phyloP scores from a whole-genome alignment of 2,888 invertebrate species.

The Nasonovia ribisnigri region DNA sequence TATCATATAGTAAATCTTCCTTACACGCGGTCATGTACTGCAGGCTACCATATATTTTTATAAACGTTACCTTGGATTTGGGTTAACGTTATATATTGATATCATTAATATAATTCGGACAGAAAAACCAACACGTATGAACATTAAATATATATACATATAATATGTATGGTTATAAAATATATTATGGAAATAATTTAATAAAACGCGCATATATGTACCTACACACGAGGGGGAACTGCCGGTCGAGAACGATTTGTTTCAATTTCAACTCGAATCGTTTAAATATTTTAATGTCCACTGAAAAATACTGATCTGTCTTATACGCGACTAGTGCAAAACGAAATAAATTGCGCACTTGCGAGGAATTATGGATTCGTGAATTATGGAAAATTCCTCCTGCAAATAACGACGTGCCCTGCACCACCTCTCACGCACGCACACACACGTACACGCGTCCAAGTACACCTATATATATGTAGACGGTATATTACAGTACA shows the following conservation, averaged over 20 bases:
- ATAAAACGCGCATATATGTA: background rate
- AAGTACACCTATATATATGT: background rate
- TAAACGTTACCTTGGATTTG: conserved; percentile 31
- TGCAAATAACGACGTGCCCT: background rate
- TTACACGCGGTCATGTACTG: background rate
- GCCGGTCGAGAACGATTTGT: conserved; percentile 1
- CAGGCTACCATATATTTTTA: conserved; percentile 9
- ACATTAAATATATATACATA: background rate
- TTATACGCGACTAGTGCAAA: background rate
- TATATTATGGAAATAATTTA: conserved; percentile 38
- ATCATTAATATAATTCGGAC: conserved; percentile 44
- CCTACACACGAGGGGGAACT: background rate
- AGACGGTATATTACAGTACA: background rate
- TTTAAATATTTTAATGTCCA: conserved; percentile 47
- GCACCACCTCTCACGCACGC: background rate
- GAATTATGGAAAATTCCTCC: conserved; percentile 29
- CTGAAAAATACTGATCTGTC: conserved; percentile 33
- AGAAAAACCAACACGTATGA: conserved; percentile 11
- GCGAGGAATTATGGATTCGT: background rate
- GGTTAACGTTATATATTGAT: conserved; percentile 37
- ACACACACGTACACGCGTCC: background rate
- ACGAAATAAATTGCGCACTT: background rate
- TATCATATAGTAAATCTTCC: conserved; percentile 29
- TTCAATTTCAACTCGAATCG: conserved; percentile 26
- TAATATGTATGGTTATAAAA: conserved; percentile 9